Evolutionary conservation across 1,140 invertebrate genomes (phyloP).

Genomic region (Medauroidea extradentata): DNA sequence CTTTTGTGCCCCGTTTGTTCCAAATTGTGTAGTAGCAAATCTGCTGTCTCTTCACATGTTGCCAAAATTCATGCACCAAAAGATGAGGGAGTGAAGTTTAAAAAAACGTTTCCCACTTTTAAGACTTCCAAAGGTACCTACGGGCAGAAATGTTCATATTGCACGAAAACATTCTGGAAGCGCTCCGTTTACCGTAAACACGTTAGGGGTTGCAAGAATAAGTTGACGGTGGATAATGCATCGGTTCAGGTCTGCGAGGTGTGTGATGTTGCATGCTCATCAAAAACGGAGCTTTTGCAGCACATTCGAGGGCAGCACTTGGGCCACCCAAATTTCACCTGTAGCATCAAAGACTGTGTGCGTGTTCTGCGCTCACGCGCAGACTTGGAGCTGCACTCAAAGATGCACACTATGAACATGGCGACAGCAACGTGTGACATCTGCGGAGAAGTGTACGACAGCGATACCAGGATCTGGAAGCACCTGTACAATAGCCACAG

Average conservation of each 20-base stretch:
- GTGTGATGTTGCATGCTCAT: constrained; percentile 1
- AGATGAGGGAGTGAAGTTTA: not conserved
- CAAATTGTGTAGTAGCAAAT: constrained; percentile 55
- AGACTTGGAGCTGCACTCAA: constrained; percentile 50
- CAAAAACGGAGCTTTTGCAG: constrained; percentile 34
- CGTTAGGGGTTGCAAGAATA: not conserved
- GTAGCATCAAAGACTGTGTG: constrained; percentile 45
- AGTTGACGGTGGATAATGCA: not conserved
- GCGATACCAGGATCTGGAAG: constrained; percentile 56
- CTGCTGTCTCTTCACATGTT: constrained; percentile 54
- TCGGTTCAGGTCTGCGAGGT: constrained; percentile 1
- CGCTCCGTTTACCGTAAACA: not conserved
- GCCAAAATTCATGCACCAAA: constrained; percentile 50
- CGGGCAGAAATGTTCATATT: not conserved
- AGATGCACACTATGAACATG: constrained; percentile 45
- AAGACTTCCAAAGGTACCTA: not conserved
- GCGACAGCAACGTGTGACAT: constrained; percentile 47
- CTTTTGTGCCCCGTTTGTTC: constrained; percentile 55
- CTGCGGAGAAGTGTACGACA: constrained; percentile 55
- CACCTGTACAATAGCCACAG: constrained; percentile 47
- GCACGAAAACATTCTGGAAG: not conserved
- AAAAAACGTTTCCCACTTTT: not conserved
- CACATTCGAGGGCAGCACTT: constrained; percentile 55
- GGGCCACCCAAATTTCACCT: constrained; percentile 50
- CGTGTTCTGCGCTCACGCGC: constrained; percentile 53